Percentiles rank a stretch among this genome's conserved stretches.
Conservation (phyloP, 2,888 invertebrate species). For the Sipunculus nudus region DNA sequence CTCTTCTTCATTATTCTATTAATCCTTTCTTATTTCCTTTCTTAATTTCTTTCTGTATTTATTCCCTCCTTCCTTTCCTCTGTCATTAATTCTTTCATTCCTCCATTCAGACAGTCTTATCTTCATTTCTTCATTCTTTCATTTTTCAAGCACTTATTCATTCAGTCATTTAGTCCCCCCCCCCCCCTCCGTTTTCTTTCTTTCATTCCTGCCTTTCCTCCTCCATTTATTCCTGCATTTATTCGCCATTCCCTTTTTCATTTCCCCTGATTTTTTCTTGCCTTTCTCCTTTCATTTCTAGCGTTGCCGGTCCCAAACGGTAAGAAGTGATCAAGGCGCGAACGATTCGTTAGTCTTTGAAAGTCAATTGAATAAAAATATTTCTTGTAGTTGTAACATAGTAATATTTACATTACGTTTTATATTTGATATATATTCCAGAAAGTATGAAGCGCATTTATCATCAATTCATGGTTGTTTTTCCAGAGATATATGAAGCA, state of each 20-base stretch:
- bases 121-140: constrained; percentile 10
- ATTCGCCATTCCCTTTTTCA: constrained; percentile 36
- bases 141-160: constrained; percentile 2
- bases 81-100: constrained; percentile 10
- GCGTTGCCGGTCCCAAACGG: too few species aligned
- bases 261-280: constrained; percentile 34
- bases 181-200: constrained; percentile 12
- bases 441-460: too few species aligned
- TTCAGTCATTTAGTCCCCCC: constrained; percentile 2
- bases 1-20: not conserved
- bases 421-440: too few species aligned
- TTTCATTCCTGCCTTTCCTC: constrained; percentile 20
- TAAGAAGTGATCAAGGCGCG: too few species aligned
- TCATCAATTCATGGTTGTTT: too few species aligned
- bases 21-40: not conserved
- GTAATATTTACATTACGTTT: too few species aligned
- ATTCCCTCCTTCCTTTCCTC: constrained; percentile 22
- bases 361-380: too few species aligned
- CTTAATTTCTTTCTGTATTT: not conserved
- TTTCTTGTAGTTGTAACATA: too few species aligned
- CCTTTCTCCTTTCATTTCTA: constrained; percentile 2
- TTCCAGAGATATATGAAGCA: too few species aligned
- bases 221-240: constrained; percentile 22
- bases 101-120: constrained; percentile 2
- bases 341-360: too few species aligned